Base-by-base conservation (phyloP, 2,888 invertebrate genomes). In the Epistrophe grossulariae region DNA sequence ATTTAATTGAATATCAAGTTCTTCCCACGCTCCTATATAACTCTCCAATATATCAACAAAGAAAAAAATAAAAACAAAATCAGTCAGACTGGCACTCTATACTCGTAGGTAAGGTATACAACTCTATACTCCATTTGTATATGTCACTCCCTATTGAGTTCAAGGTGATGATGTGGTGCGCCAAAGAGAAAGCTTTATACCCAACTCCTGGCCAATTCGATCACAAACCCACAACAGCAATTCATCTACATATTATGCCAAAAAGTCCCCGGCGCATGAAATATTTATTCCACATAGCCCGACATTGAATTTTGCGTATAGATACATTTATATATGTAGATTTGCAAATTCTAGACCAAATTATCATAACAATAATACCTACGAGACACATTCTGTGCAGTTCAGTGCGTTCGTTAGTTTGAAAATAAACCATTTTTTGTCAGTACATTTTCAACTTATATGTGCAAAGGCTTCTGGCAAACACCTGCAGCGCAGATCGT, bases 91-190 rank as follows among this genome's bases (percentile, higher is more conserved):
- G 28, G 13, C 38, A 60, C 28, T n/a, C n/a, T n/a, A 72, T 24
- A 13, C 28, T 31, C 7, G 7, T 13, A 62, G 10, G 43, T 15
- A 43, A 5, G 13, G 9, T 17, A 17, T 48, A 48, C 17, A 48
- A 48, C 48, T 48, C 24, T 57, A 17, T 43, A 24, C 11, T 19
- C 52, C 48, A 13, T 45, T 48, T 31, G 24, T 13, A 24, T 13
- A n/a, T 71, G 48, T 40, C 68, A 55, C 50, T 76, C 52, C 64
- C 19, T 45, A 87, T 83, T 79, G 79, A 83, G 87, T 87, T 87
- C 87, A 83, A 87, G 87, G 87, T 87, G 83, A 87, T 71, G 71
- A 82, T 82, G 55, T 82, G 71, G 28, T 71, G 79, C 62, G 76
- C 77, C 79, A 68, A 74, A 83, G 71, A 66, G 77, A 81, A 74